phyloP scores from a whole-genome alignment of 2,797 vertebrate species.

The Oreochromis mossambicus region DNA sequence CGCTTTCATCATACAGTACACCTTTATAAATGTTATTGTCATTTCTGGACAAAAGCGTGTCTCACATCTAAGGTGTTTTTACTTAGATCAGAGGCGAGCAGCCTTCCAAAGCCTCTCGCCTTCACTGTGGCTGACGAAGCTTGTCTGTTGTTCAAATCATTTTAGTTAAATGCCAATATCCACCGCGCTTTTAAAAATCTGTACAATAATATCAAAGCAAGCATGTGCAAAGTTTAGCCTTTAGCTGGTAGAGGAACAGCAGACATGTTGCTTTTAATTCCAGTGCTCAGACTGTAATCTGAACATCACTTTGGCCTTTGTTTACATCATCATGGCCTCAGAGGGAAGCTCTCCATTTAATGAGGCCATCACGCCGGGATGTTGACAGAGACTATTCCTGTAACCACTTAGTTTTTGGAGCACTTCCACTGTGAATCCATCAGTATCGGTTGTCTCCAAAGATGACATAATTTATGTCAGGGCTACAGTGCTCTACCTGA shows the following conservation, averaged over 20 bases:
- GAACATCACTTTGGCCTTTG: conserved; percentile 39
- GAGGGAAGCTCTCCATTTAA: conserved; percentile 29
- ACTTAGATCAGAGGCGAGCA: neutral
- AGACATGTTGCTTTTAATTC: conserved; percentile 8
- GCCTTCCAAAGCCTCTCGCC: neutral
- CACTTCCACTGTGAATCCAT: conserved; percentile 39
- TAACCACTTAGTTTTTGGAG: conserved; percentile 61
- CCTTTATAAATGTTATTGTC: neutral
- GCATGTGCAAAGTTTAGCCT: neutral
- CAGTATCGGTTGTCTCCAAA: conserved; percentile 10
- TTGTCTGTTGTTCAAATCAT: neutral
- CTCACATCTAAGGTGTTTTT: neutral
- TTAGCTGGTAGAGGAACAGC: neutral
- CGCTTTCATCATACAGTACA: neutral
- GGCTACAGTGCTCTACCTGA: neutral
- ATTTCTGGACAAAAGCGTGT: neutral
- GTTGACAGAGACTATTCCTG: conserved; percentile 52
- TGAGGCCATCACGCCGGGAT: conserved; percentile 26
- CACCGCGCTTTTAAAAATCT: neutral
- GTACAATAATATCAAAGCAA: neutral
- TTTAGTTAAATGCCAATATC: neutral
- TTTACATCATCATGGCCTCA: conserved; percentile 45
- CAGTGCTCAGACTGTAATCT: conserved; percentile 19
- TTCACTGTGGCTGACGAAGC: neutral
- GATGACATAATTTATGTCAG: neutral